These are phyloP conservation scores for Galemys pyrenaicus DNA, from an alignment of 2,113 vertebrate genomes.

Conservation along the genomic window DNA sequence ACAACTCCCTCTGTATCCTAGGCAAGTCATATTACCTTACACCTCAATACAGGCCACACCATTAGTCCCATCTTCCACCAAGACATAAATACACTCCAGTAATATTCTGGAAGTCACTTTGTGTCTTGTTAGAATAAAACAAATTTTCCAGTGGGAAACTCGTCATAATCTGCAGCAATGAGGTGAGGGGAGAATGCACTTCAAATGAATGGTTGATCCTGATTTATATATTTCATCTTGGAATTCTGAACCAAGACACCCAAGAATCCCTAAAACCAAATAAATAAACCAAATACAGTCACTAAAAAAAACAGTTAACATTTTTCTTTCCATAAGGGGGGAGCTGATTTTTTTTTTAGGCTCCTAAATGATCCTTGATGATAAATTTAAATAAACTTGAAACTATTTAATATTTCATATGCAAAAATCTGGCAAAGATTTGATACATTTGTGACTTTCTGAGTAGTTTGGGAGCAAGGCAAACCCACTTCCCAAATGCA, in stretches of 20 bases:
- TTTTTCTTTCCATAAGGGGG: conserved; percentile 41
- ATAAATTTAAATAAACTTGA: conserved; percentile 64
- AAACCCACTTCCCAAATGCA: conserved; percentile 60
- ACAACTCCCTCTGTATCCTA: not conserved
- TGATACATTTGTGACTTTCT: conserved; percentile 66
- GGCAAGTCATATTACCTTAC: not conserved
- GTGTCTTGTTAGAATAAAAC: not conserved
- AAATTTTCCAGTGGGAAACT: not conserved
- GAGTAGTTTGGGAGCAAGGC: conserved; percentile 47
- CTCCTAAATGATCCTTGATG: conserved; percentile 38
- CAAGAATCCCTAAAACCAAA: not conserved
- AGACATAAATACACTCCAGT: not conserved
- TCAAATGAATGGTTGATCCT: not conserved
- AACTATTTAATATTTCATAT: conserved; percentile 52
- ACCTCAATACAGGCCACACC: not conserved
- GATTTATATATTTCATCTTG: not conserved
- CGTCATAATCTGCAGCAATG: not conserved
- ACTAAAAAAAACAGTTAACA: not conserved
- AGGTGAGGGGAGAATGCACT: not conserved
- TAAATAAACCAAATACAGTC: not conserved
- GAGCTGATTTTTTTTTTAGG: conserved; percentile 28
- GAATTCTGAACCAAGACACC: not conserved
- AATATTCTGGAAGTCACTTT: not conserved
- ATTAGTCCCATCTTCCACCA: not conserved
- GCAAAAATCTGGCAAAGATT: conserved; percentile 62